These are phyloP conservation scores for Aleiodes testaceus DNA, from an alignment of 2,888 invertebrate genomes.

Conservation along the genomic window DNA sequence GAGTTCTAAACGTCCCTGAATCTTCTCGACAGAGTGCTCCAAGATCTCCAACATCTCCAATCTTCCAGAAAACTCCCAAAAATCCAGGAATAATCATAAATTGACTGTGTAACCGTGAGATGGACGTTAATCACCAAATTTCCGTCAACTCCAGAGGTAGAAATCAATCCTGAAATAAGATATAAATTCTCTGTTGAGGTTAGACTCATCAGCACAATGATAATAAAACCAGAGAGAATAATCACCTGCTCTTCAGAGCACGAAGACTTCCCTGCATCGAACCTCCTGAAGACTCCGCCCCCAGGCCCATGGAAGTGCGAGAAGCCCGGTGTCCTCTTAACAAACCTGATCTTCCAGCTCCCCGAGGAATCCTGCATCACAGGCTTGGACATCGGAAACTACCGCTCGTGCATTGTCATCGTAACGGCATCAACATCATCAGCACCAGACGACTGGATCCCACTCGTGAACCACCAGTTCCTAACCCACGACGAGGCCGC, in stretches of 20 bases:
- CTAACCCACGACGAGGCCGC: constrained; percentile 67
- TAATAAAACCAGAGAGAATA: constrained; percentile 64
- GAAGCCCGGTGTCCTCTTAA: constrained; percentile 65
- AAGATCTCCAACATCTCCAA: no score
- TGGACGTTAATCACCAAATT: no score
- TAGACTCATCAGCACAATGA: constrained; percentile 55
- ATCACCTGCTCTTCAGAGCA: constrained; percentile 69
- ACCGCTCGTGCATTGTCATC: constrained; percentile 65
- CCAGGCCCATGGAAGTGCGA: constrained; percentile 66
- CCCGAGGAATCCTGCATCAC: constrained; percentile 63
- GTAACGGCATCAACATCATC: constrained; percentile 64
- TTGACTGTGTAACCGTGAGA: no score
- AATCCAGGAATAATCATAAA: no score
- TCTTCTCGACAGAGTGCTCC: no score
- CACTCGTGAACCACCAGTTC: constrained; percentile 66
- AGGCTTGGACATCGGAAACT: constrained; percentile 68
- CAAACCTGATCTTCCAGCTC: constrained; percentile 64
- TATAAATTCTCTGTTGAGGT: background rate
- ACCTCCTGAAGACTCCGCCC: constrained; percentile 61
- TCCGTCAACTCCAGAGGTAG: no score
- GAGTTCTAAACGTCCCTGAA: no score
- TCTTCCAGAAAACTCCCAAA: no score
- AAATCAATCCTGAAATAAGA: no score
- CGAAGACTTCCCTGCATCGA: constrained; percentile 63
- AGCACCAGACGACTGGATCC: constrained; percentile 68